Conservation (phyloP, 1,140 invertebrate genomes). For the Panagrolaimus sp. region DNA sequence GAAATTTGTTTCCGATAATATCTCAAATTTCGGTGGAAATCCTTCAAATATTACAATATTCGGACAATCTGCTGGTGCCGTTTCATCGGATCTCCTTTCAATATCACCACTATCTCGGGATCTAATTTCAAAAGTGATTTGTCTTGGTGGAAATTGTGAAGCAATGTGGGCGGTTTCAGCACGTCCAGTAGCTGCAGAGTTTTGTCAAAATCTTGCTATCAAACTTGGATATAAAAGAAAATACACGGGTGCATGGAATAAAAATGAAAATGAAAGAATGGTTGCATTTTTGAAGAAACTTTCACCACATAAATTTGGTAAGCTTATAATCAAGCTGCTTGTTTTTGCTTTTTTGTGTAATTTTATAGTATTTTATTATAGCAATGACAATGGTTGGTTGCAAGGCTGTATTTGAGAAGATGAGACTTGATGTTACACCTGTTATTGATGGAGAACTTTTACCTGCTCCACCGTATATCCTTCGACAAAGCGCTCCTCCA, state of each 20-base stretch:
- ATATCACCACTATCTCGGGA: slow-evolving; percentile 28
- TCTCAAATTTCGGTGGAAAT: slow-evolving; percentile 65
- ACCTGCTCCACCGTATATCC: slow-evolving; percentile 38
- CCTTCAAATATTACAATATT: slow-evolving; percentile 68
- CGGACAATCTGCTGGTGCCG: slow-evolving; percentile 70
- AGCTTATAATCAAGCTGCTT: slow-evolving; percentile 25
- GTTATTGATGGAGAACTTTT: slow-evolving; percentile 39
- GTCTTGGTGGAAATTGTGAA: slow-evolving; percentile 33
- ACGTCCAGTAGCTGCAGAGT: background rate
- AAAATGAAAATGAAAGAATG: slow-evolving; percentile 25
- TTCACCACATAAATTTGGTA: slow-evolving; percentile 13
- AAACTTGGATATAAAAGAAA: slow-evolving; percentile 24
- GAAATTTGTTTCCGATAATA: slow-evolving; percentile 65
- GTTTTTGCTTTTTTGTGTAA: background rate
- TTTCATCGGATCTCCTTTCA: slow-evolving; percentile 39
- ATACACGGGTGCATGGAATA: slow-evolving; percentile 18
- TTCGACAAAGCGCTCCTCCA: slow-evolving; percentile 37
- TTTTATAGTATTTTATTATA: slow-evolving; percentile 21
- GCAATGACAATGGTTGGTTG: slow-evolving; percentile 22
- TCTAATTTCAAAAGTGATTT: slow-evolving; percentile 36
- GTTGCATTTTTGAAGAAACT: slow-evolving; percentile 26
- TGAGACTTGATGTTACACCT: slow-evolving; percentile 3
- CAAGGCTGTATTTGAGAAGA: background rate
- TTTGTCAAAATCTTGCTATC: slow-evolving; percentile 28
- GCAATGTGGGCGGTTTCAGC: slow-evolving; percentile 29